Evolutionary conservation across 2,888 invertebrate genomes (phyloP).

Genomic region (Rhimphoctona megacephalus): DNA sequence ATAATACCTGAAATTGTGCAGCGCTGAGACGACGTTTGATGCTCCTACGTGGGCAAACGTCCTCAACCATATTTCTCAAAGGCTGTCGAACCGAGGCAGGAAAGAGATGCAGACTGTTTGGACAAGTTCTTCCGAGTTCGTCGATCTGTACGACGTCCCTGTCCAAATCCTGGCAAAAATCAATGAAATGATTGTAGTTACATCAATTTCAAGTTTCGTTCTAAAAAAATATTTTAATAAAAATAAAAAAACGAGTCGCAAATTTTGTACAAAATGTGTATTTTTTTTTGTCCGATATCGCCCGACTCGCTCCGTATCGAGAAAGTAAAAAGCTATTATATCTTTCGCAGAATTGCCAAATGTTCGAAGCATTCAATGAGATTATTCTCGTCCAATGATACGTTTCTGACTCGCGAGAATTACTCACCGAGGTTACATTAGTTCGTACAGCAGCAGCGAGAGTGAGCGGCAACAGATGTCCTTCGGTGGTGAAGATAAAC

Average conservation of each 20-base stretch:
- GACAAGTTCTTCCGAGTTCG: constrained; percentile 91
- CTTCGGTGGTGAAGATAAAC: constrained; percentile 97
- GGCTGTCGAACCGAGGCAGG: constrained; percentile 94
- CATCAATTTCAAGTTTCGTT: too few relatives aligned
- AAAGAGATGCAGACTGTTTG: constrained; percentile 93
- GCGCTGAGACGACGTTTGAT: constrained; percentile 89
- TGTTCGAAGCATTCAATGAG: too few relatives aligned
- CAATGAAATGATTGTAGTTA: neutral
- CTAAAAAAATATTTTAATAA: too few relatives aligned
- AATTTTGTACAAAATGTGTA: neutral
- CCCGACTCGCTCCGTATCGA: too few relatives aligned
- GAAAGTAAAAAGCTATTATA: too few relatives aligned
- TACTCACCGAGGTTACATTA: constrained; percentile 86
- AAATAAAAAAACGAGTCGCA: too few relatives aligned
- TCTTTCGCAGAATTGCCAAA: too few relatives aligned
- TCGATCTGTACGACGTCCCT: constrained; percentile 85
- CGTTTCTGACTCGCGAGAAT: neutral
- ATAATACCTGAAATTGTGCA: constrained; percentile 88
- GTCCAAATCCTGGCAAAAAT: constrained; percentile 77
- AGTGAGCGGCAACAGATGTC: constrained; percentile 96
- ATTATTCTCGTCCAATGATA: too few relatives aligned
- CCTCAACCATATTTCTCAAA: constrained; percentile 93
- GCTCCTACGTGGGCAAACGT: constrained; percentile 90
- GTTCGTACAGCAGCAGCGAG: constrained; percentile 90
- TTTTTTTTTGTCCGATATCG: too few relatives aligned